A percentile compares a stretch with the other conserved stretches of the same genome.
These are phyloP conservation scores for Australoheros facetus DNA, from an alignment of 2,797 vertebrate genomes.

Conservation along the genomic window DNA sequence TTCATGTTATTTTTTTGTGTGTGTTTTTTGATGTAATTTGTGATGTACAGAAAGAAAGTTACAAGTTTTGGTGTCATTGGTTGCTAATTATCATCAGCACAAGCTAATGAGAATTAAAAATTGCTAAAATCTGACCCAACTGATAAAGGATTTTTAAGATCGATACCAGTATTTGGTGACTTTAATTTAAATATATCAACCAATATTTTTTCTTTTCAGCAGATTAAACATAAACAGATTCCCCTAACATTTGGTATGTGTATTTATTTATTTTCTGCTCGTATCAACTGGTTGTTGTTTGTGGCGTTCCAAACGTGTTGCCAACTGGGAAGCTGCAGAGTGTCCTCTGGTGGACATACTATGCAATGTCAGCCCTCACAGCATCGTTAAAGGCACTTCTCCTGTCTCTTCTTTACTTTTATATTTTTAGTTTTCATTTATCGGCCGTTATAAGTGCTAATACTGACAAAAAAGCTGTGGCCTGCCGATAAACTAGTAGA, in stretches of 20 bases:
- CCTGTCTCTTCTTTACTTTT: background rate
- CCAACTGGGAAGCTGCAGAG: background rate
- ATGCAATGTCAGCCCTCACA: background rate
- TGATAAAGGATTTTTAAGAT: background rate
- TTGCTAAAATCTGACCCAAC: background rate
- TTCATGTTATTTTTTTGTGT: background rate
- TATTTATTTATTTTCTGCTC: background rate
- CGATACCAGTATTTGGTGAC: background rate
- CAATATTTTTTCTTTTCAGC: background rate
- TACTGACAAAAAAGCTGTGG: too few relatives aligned
- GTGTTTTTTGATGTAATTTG: background rate
- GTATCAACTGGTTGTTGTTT: background rate
- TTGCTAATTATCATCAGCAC: too few relatives aligned
- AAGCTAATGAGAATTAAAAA: too few relatives aligned
- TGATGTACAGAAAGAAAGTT: background rate
- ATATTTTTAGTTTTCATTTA: background rate
- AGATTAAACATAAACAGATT: background rate
- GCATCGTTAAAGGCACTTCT: background rate
- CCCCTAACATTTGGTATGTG: background rate
- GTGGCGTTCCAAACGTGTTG: background rate
- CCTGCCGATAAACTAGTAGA: background rate
- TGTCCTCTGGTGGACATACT: background rate
- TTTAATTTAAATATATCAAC: background rate
- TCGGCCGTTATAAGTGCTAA: too few relatives aligned
- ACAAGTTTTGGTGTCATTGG: too few relatives aligned